Evolutionary conservation across 2,797 vertebrate genomes (phyloP).

Genomic region (Buceros bicornis): DNA sequence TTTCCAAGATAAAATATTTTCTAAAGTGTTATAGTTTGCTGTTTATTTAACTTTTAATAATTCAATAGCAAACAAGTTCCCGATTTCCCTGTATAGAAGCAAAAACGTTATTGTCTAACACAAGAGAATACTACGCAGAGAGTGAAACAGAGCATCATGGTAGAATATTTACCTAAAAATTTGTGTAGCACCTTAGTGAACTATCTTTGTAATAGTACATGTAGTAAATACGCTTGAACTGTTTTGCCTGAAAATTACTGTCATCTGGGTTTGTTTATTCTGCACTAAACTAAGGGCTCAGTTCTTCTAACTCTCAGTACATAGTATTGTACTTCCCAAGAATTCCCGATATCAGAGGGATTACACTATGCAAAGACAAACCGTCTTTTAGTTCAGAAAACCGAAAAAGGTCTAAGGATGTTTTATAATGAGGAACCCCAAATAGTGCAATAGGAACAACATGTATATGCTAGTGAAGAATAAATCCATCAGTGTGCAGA

Average conservation of each 20-base stretch:
- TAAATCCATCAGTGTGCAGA: not conserved
- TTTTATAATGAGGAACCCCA: not conserved
- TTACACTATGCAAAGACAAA: not conserved
- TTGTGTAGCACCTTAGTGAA: not conserved
- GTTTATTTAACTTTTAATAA: constrained; percentile 27
- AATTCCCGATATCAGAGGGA: not conserved
- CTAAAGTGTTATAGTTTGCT: not conserved
- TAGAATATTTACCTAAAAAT: not conserved
- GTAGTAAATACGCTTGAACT: not conserved
- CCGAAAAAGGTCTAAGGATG: no score
- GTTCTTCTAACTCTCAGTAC: not conserved
- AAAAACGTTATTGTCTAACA: not conserved
- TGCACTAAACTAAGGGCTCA: not conserved
- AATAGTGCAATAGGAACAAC: not conserved
- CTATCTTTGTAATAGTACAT: not conserved
- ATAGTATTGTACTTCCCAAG: not conserved
- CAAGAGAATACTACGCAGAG: not conserved
- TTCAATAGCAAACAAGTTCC: not conserved
- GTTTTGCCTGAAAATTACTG: not conserved
- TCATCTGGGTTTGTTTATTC: not conserved
- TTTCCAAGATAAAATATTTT: constrained; percentile 9
- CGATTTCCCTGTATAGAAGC: not conserved
- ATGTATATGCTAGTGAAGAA: not conserved
- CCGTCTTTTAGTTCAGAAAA: not conserved
- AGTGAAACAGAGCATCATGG: not conserved